These are phyloP conservation scores for Drosophila testacea DNA, from an alignment of 2,888 invertebrate genomes.

Conservation along the genomic window DNA sequence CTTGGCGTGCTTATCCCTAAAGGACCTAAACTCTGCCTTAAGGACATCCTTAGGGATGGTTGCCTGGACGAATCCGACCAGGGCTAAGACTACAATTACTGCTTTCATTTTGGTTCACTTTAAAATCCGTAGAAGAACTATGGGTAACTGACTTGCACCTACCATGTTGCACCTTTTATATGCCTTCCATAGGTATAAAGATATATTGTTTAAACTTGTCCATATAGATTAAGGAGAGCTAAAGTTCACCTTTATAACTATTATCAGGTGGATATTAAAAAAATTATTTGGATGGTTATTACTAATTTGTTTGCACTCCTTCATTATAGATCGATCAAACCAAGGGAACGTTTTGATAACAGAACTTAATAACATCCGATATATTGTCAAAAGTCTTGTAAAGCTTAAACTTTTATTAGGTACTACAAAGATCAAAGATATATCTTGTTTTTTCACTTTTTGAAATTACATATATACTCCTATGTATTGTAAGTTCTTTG, in stretches of 20 bases:
- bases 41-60: neutral
- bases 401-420: neutral
- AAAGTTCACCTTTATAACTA: neutral
- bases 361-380: neutral
- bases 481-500: too few species aligned
- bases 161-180: neutral
- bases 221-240: neutral
- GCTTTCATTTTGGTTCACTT: slow-evolving; percentile 5
- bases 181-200: neutral
- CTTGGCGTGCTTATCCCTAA: neutral
- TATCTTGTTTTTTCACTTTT: too few species aligned
- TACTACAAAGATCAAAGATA: too few species aligned
- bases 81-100: neutral
- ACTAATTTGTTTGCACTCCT: too few species aligned
- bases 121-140: neutral
- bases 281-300: neutral
- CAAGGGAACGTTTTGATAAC: neutral
- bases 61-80: slow-evolving; percentile 6
- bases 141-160: neutral
- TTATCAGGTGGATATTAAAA: neutral
- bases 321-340: too few species aligned
- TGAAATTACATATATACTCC: too few species aligned
- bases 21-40: slow-evolving; percentile 1
- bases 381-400: neutral
- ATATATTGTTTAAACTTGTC: neutral